These are phyloP conservation scores for Malurus alboscapulatus DNA, from an alignment of 2,113 vertebrate species.

Conservation along the genomic window DNA sequence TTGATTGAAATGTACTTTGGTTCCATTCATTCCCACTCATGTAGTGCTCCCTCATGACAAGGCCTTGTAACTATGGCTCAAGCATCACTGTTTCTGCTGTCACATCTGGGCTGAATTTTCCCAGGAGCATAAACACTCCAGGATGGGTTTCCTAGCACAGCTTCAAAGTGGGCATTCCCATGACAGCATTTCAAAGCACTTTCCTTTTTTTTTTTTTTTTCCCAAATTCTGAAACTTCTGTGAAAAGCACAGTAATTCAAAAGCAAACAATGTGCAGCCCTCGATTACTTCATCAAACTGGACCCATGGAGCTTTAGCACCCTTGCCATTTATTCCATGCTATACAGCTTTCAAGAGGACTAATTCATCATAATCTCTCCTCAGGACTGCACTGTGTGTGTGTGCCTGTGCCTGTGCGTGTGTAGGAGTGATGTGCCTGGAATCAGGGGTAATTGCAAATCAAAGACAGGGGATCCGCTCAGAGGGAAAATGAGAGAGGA, in stretches of 20 bases:
- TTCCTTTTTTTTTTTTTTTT: neutral
- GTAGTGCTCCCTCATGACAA: constrained; percentile 37
- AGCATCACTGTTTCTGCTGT: constrained; percentile 26
- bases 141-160: constrained; percentile 11
- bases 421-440: neutral
- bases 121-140: constrained; percentile 20
- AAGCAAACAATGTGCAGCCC: neutral
- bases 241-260: neutral
- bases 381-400: neutral
- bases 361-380: neutral
- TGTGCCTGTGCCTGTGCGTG: neutral
- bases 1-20: constrained; percentile 47
- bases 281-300: neutral
- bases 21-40: constrained; percentile 33
- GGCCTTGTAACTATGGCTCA: constrained; percentile 17
- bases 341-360: neutral
- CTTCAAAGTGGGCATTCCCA: constrained; percentile 43
- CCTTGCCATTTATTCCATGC: neutral
- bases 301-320: neutral
- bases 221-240: neutral
- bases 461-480: neutral
- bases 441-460: neutral
- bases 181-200: constrained; percentile 35
- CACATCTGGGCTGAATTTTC: constrained; percentile 33
- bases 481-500: neutral